phyloP scores from a whole-genome alignment of 2,797 vertebrate species.

The Coreius guichenoti region DNA sequence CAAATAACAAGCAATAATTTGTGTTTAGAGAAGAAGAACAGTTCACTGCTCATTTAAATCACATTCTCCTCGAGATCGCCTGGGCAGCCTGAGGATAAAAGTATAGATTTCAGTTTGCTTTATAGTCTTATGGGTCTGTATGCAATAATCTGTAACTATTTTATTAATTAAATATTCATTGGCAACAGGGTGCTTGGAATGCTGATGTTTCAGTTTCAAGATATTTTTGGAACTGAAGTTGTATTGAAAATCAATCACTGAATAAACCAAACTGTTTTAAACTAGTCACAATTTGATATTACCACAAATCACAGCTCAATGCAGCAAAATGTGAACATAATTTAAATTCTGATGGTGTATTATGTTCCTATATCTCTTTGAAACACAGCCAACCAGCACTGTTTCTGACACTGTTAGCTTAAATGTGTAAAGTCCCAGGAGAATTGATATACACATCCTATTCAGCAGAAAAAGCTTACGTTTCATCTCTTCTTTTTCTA shows the following conservation, averaged over 20 bases:
- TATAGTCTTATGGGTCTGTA: not conserved
- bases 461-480: not conserved
- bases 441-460: constrained; percentile 2
- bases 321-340: constrained; percentile 34
- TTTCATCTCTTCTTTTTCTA: not conserved
- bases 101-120: not conserved
- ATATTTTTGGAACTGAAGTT: not conserved
- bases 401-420: constrained; percentile 26
- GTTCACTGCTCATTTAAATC: not conserved
- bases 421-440: constrained; percentile 1
- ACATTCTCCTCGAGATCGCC: not conserved
- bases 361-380: constrained; percentile 7
- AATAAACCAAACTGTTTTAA: not conserved
- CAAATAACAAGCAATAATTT: not conserved
- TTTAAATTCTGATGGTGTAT: constrained; percentile 37
- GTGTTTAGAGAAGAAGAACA: not conserved
- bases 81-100: not conserved
- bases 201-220: not conserved
- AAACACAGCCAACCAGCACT: constrained; percentile 3
- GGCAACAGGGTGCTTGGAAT: constrained; percentile 2
- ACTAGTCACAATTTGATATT: constrained; percentile 9
- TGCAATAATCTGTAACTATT: constrained; percentile 4
- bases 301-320: constrained; percentile 7
- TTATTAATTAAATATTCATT: constrained; percentile 31
- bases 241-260: not conserved